Base-by-base conservation (phyloP, 2,113 vertebrate genomes). In the Rhinolophus ferrumequinum region DNA sequence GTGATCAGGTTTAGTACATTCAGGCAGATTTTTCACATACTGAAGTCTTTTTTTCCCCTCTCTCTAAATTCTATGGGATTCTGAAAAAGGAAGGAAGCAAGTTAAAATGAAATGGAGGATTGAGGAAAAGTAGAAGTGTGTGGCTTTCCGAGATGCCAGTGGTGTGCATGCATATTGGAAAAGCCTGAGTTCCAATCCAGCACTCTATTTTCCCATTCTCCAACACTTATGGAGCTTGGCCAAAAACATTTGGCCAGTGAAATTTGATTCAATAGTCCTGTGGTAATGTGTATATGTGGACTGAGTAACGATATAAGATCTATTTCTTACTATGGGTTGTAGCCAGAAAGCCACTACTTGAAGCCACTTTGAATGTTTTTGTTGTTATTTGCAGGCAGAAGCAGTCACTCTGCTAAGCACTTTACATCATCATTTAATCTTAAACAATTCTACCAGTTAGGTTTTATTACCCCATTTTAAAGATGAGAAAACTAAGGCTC, bases 341-440 rank as follows among this genome's bases (percentile, higher is more conserved):
- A 50, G 24, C n/a, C 21, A 30, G 54, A 90, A 66, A 95, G n/a
- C 5, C n/a, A 52, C 30, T 47, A 11, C 3, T 66, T 66, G 90
- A 67, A 70, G 38, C 30, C 24, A 56, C 72, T 50, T 86, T 18
- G 28, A 90, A 60, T 72, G 8, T 86, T 67, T 62, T 82, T 76
- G 33, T 77, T 86, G 19, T 87, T 88, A 56, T 44, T 81, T 96
- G 24, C 6, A 79, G 38, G 19, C 24, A 18, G 76, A 93, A 83
- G 50, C 54, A 84, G 14, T 82, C 18, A 19, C 52, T 66, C 70
- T 54, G 2, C 47, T 66, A 41, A 96, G 58, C 14, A 70, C 16
- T 83, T 94, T 81, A 72, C 1, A n/a, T 28, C 35, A 60, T 95
- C n/a, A 60, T 83, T 89, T 73, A 85, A 69, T 73, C 38, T 96